A percentile compares a stretch with the other conserved stretches of the same genome.
Conservation (phyloP, 2,797 vertebrate genomes). For the Argya squamiceps region DNA sequence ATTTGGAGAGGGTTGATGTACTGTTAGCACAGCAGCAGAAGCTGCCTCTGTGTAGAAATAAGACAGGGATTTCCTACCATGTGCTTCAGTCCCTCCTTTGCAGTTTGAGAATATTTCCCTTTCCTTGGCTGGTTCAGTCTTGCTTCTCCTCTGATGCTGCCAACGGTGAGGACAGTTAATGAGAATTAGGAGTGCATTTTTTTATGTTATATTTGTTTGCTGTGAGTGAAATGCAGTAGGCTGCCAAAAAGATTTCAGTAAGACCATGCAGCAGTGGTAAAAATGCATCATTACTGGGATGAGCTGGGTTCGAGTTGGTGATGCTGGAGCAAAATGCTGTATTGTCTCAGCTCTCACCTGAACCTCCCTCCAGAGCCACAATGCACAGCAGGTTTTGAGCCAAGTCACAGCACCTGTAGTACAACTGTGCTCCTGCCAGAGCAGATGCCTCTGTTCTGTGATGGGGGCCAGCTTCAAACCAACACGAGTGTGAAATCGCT, state of each 20-base stretch:
- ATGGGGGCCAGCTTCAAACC: background rate
- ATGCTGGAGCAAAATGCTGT: background rate
- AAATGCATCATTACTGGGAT: background rate
- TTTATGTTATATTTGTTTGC: background rate
- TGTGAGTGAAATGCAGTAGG: background rate
- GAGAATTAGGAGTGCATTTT: background rate
- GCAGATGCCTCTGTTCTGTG: background rate
- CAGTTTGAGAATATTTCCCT: background rate
- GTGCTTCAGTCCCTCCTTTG: conserved; percentile 23
- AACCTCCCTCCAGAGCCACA: background rate
- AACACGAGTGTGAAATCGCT: background rate
- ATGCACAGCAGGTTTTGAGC: background rate
- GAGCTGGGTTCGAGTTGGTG: background rate
- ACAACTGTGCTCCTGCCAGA: background rate
- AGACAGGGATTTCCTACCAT: conserved; percentile 26
- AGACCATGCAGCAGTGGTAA: background rate
- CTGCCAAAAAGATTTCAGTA: background rate
- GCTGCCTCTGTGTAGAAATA: background rate
- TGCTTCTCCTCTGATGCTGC: background rate
- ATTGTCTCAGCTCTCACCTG: background rate
- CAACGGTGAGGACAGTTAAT: background rate
- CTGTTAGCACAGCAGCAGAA: background rate
- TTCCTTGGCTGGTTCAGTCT: background rate
- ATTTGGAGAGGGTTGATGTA: background rate
- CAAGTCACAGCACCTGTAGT: background rate